Evolutionary conservation across 1,140 invertebrate species (phyloP).

Genomic region (Macrobrachium rosenbergii): DNA sequence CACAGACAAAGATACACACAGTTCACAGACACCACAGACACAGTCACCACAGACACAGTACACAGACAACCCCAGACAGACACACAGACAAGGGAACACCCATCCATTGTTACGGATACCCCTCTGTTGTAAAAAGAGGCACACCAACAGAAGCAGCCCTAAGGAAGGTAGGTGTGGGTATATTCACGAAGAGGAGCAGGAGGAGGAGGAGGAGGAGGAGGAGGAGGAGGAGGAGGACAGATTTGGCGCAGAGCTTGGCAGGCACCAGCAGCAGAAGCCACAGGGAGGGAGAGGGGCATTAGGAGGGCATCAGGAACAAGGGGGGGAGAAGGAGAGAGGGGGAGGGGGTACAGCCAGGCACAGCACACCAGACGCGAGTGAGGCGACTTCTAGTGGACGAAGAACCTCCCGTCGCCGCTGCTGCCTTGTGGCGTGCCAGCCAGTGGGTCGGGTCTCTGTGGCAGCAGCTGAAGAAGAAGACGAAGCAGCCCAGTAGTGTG

Average conservation of each 20-base stretch:
- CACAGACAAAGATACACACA: not conserved
- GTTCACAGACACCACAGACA: not conserved
- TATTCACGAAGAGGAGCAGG: constrained; percentile 36
- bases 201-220: too few species aligned
- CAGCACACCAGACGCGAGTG: too few species aligned
- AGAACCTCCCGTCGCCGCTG: too few species aligned
- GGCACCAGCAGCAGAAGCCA: constrained; percentile 10
- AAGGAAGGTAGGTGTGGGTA: not conserved
- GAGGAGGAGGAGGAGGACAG: too few species aligned
- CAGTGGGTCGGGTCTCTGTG: not conserved
- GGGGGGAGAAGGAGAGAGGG: too few species aligned
- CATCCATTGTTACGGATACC: not conserved
- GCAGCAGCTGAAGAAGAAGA: too few species aligned
- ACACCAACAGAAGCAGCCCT: not conserved
- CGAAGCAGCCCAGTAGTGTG: constrained; percentile 33
- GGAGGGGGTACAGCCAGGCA: too few species aligned
- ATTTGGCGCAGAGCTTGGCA: constrained; percentile 53
- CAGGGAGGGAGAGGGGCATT: not conserved
- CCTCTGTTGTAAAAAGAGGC: not conserved
- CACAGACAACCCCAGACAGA: not conserved
- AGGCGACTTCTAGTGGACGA: too few species aligned
- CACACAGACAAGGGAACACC: not conserved
- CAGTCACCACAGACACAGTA: too few species aligned
- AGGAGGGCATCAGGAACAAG: too few species aligned
- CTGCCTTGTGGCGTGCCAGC: not conserved